These are phyloP conservation scores for Blastomussa wellsi DNA, from an alignment of 92 coral and sea anemone genomes.

Conservation along the genomic window DNA sequence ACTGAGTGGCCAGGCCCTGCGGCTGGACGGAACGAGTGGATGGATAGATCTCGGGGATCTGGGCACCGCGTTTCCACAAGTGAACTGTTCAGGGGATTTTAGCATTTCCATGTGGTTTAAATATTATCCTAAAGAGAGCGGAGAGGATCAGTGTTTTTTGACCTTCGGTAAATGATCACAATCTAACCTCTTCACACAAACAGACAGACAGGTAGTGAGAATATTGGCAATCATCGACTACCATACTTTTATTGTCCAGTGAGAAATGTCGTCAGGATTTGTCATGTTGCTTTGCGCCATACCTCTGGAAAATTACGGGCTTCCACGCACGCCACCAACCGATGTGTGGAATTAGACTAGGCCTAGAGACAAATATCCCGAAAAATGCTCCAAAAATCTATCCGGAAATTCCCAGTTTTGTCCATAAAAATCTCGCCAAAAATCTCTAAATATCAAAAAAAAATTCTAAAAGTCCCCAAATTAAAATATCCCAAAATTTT, in stretches of 20 bases:
- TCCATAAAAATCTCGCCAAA: too few species aligned
- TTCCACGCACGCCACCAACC: too few species aligned
- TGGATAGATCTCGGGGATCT: conserved; percentile 20
- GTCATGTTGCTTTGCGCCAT: background rate
- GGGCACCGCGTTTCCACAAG: background rate
- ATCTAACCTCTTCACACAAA: background rate
- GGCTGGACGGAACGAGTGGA: conserved; percentile 15
- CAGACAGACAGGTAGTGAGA: background rate
- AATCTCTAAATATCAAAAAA: too few species aligned
- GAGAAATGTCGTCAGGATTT: background rate
- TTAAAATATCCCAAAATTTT: too few species aligned
- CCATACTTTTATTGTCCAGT: background rate
- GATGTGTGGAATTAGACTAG: too few species aligned
- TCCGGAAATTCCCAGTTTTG: too few species aligned
- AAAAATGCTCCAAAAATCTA: too few species aligned
- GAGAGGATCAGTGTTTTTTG: background rate
- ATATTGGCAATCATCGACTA: background rate
- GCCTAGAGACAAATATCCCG: too few species aligned
- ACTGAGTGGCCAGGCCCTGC: conserved; percentile 21
- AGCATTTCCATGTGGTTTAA: conserved; percentile 22
- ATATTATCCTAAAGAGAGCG: background rate
- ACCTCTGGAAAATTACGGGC: background rate
- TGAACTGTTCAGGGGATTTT: background rate
- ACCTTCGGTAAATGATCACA: conserved; percentile 3
- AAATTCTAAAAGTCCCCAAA: too few species aligned